Percentiles rank a stretch among this genome's conserved stretches.
Evolutionary conservation across 2,113 vertebrate species (phyloP).

Genomic region (Sylvietta virens): DNA sequence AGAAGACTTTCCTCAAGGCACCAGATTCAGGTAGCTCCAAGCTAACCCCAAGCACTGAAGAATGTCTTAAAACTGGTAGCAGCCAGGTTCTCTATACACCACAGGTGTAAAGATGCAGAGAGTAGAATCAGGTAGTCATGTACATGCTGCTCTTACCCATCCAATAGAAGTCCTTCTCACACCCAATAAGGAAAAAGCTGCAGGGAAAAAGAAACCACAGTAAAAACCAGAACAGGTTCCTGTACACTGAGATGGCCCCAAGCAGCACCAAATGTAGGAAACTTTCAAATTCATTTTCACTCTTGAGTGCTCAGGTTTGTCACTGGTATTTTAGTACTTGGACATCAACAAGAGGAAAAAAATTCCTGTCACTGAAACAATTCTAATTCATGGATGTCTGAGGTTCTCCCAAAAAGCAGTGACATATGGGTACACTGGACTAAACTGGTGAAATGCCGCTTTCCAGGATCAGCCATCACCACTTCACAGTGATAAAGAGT

Average conservation of each 20-base stretch:
- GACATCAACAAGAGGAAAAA: background rate
- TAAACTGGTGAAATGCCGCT: background rate
- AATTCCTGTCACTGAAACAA: background rate
- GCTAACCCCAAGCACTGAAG: background rate
- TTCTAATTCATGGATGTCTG: background rate
- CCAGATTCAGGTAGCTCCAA: background rate
- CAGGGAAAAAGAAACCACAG: background rate
- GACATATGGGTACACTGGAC: background rate
- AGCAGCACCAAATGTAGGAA: background rate
- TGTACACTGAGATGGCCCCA: background rate
- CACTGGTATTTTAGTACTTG: background rate
- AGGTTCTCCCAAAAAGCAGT: background rate
- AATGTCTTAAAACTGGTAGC: background rate
- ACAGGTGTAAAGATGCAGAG: background rate
- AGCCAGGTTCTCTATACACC: background rate
- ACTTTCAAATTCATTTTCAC: background rate
- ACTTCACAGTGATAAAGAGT: background rate
- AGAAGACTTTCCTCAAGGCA: background rate
- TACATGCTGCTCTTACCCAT: background rate
- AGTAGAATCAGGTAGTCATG: accelerated
- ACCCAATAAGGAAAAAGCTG: background rate
- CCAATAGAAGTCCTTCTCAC: background rate
- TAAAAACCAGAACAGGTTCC: background rate
- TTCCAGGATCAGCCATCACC: background rate
- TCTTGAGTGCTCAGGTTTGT: background rate